Evolutionary conservation across 1,140 invertebrate species (phyloP).

Genomic region (Drosophila biarmipes): DNA sequence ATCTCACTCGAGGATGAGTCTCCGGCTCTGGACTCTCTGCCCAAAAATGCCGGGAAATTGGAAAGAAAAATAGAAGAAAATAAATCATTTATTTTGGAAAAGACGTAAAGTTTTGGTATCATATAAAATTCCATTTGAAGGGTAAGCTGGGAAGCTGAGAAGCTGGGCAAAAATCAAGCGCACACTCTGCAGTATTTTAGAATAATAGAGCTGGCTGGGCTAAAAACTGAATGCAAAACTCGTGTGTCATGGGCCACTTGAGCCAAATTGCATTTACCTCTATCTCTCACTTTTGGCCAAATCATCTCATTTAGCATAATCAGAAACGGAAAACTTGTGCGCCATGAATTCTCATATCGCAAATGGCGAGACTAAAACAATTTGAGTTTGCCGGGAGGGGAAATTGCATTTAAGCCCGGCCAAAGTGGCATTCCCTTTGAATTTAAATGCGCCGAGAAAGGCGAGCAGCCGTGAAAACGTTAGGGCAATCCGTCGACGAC

Average conservation of each 20-base stretch:
- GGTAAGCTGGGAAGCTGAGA: neutral
- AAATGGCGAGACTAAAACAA: slow-evolving; percentile 47
- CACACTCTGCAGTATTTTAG: slow-evolving; percentile 16
- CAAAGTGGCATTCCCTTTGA: slow-evolving; percentile 52
- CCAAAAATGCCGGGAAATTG: neutral
- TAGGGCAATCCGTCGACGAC: slow-evolving; percentile 12
- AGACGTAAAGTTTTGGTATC: neutral
- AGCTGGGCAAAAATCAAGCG: slow-evolving; percentile 18
- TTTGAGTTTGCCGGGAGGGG: slow-evolving; percentile 33
- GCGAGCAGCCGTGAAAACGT: slow-evolving; percentile 16
- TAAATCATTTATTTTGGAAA: slow-evolving; percentile 2
- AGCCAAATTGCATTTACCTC: slow-evolving; percentile 34
- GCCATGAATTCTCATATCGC: slow-evolving; percentile 35
- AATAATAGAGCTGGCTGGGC: slow-evolving; percentile 15
- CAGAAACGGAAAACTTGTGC: slow-evolving; percentile 31
- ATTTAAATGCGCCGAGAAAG: slow-evolving; percentile 46
- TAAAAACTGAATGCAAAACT: slow-evolving; percentile 6
- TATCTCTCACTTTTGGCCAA: slow-evolving; percentile 2
- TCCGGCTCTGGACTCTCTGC: neutral
- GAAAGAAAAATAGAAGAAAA: slow-evolving; percentile 4
- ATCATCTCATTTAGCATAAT: slow-evolving; percentile 46
- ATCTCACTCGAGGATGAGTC: slow-evolving; percentile 33
- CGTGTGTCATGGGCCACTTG: slow-evolving; percentile 17
- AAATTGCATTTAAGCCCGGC: slow-evolving; percentile 37
- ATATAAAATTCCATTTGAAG: slow-evolving; percentile 15